Evolutionary conservation across 2,797 vertebrate species (phyloP).

Genomic region (Melanotaenia boesemani): DNA sequence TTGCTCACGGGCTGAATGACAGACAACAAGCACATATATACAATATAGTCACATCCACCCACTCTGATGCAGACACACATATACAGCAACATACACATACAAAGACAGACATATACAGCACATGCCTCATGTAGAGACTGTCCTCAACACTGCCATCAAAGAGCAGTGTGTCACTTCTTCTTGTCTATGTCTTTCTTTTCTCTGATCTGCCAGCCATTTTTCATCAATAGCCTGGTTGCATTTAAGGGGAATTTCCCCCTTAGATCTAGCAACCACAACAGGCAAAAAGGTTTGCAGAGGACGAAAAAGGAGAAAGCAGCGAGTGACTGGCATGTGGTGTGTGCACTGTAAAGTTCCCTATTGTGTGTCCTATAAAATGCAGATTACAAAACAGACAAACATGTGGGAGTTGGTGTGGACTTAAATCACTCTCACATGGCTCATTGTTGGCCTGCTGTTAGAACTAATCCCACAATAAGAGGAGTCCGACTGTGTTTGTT

Average conservation of each 20-base stretch:
- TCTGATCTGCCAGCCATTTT: conserved; percentile 67
- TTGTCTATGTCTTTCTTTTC: conserved; percentile 45
- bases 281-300: conserved; percentile 33
- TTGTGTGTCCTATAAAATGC: conserved; percentile 31
- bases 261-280: conserved; percentile 72
- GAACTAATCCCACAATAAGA: conserved; percentile 23
- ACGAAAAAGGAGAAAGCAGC: conserved; percentile 64
- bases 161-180: conserved; percentile 49
- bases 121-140: conserved; percentile 63
- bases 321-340: conserved; percentile 61
- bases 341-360: conserved; percentile 24
- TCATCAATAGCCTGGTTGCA: conserved; percentile 64
- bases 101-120: conserved; percentile 47
- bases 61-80: conserved; percentile 50
- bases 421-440: conserved; percentile 53
- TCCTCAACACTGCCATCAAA: conserved; percentile 58
- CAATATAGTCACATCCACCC: conserved; percentile 51
- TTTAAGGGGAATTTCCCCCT: conserved; percentile 65
- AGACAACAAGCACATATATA: conserved; percentile 67
- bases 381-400: conserved; percentile 54
- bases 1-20: conserved; percentile 68
- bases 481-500: background rate
- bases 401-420: conserved; percentile 20
- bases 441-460: conserved; percentile 23
- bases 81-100: conserved; percentile 36